Percentiles rank a stretch among this genome's conserved stretches.
Conservation (phyloP, 2,113 vertebrate genomes). For the Stigmatopora nigra region DNA sequence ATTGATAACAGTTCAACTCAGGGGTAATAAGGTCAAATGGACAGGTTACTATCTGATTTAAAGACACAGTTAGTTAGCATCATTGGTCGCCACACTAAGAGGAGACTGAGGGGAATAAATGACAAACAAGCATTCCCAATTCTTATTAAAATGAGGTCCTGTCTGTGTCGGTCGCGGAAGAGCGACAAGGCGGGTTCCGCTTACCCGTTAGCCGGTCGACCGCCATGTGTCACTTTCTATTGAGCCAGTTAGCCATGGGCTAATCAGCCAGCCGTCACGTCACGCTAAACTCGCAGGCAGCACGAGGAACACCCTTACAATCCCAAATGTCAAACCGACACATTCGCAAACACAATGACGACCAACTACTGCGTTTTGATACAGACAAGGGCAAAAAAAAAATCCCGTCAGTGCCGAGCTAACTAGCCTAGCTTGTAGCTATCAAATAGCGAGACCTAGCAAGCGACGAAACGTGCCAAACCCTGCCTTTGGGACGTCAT, state of each 20-base stretch:
- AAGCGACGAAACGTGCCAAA: constrained; percentile 26
- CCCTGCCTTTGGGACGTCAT: constrained; percentile 17
- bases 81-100: too few species aligned
- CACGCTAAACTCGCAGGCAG: neutral
- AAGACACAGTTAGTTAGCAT: too few species aligned
- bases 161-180: too few species aligned
- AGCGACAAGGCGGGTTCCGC: too few species aligned
- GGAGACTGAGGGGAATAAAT: too few species aligned
- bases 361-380: neutral
- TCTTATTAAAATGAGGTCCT: too few species aligned
- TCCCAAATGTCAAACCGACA: neutral
- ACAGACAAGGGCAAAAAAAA: neutral
- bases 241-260: neutral
- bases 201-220: neutral
- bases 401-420: neutral
- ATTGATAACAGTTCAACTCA: too few species aligned
- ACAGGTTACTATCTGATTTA: too few species aligned
- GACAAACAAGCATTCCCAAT: too few species aligned
- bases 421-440: constrained; percentile 30
- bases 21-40: too few species aligned
- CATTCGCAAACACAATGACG: neutral
- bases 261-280: neutral
- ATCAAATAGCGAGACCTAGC: constrained; percentile 36
- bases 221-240: neutral
- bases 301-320: neutral